Base-by-base conservation (phyloP, 2,113 vertebrate genomes). In the Prinia subflava region DNA sequence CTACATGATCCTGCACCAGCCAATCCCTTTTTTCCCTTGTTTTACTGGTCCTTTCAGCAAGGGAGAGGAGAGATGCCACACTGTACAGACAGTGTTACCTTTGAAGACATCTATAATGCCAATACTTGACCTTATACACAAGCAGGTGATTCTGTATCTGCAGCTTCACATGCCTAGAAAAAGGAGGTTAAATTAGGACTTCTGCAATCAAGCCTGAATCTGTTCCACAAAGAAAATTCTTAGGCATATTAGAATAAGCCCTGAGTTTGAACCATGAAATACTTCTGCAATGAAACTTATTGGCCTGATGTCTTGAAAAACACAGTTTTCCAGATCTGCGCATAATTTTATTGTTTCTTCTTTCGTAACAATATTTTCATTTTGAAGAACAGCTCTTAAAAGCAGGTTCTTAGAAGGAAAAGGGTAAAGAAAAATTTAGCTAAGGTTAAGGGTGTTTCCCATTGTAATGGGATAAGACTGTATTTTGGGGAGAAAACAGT, bases 251-350 rank as follows among this genome's bases (percentile, higher is more conserved):
- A 79, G 53, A 94, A 56, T 22, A 17, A 92, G 44, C 13, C 64
- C 52, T 56, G 52, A 63, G 42, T 74, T 67, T 87, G 80, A 93
- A 90, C 76, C 68, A 75, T 41, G 27, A 92, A 95, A 94, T 81
- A 77, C 9, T 63, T 89, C 52, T 74, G 64, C 79, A 89, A 37
- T 81, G 76, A 95, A 89, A 91, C 18, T 84, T 82, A 28, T 24
- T 96, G 89, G 86, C 52, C 83, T 68, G 18, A 67, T 35, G 31
- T 89, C 56, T 84, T 82, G 62, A 87, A 92, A 92, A 93, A 74
- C 27, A 68, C 10, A n/a, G 59, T 77, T 89, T 90, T 80, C 67
- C 90, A 80, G 55, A 83, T 52, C 31, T 42, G n/a, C 67, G 71
- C 47, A 25, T 81, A 82, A 86, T 20, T 75, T 92, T 33, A 67